Conservation (phyloP, 2,113 vertebrate genomes). For the Coryphaenoides rupestris region DNA sequence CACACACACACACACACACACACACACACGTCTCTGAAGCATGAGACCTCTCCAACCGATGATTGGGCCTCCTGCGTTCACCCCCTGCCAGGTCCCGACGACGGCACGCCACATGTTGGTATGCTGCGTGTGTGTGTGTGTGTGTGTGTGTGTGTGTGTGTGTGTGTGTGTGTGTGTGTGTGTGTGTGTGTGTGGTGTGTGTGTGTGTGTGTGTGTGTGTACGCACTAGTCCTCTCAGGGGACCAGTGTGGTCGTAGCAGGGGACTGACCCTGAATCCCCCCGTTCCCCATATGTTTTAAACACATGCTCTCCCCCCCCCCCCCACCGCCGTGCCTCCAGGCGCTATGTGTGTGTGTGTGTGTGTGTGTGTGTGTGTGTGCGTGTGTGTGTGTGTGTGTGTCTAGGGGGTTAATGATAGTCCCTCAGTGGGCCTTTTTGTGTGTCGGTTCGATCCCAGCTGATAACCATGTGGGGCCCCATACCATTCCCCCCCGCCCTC, state of each 20-base stretch:
- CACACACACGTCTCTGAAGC: conserved; percentile 24
- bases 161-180: not conserved
- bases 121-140: conserved; percentile 8
- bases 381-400: conserved; percentile 34
- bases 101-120: too few relatives aligned
- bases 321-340: conserved; percentile 26
- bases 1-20: conserved; percentile 35
- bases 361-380: conserved; percentile 35
- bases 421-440: conserved; percentile 47
- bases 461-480: conserved; percentile 64
- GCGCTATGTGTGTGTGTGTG: conserved; percentile 5
- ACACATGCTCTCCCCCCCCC: conserved; percentile 45
- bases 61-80: conserved; percentile 15
- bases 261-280: conserved; percentile 57
- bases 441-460: conserved; percentile 47
- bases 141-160: conserved; percentile 10
- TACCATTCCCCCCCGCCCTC: conserved; percentile 7
- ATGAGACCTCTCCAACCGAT: conserved; percentile 26
- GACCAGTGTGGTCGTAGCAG: conserved; percentile 45
- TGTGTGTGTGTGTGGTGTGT: conserved; percentile 10
- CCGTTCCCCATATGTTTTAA: conserved; percentile 65
- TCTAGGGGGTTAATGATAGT: conserved; percentile 54
- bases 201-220: conserved; percentile 23
- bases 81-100: too few relatives aligned
- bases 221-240: conserved; percentile 6